Conservation (phyloP, 2,113 vertebrate genomes). For the Indicator indicator region DNA sequence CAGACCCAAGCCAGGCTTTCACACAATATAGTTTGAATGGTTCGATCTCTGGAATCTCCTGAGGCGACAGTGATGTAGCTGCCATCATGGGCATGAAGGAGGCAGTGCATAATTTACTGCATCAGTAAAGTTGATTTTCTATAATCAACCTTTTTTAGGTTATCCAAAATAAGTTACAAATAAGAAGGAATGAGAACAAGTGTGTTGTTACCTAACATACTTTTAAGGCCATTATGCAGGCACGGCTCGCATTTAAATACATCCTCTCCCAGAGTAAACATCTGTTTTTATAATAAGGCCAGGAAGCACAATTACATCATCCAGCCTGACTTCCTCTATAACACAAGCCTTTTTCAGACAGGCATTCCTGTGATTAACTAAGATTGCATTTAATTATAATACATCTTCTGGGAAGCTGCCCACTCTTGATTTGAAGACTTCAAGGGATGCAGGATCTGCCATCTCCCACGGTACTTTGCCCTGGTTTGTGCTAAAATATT, state of each 20-base stretch:
- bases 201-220: neutral
- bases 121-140: neutral
- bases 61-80: neutral
- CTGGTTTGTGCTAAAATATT: neutral
- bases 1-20: neutral
- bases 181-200: neutral
- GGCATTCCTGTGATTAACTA: neutral
- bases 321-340: constrained; percentile 27
- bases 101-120: neutral
- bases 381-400: neutral
- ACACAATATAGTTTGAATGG: neutral
- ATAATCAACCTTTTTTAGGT: neutral
- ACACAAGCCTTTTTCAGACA: neutral
- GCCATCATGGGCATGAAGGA: neutral
- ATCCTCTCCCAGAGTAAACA: constrained; percentile 20
- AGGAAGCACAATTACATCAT: constrained; percentile 52
- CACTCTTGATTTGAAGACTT: neutral
- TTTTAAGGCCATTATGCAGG: constrained; percentile 13
- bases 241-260: neutral
- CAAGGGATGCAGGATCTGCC: neutral
- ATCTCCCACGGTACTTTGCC: neutral
- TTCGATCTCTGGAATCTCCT: neutral
- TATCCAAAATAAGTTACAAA: neutral
- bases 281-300: constrained; percentile 27
- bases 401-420: neutral